A percentile compares a stretch with the other conserved stretches of the same genome.
phyloP scores from a whole-genome alignment of 2,113 vertebrate species.

The Pelusios castaneus region DNA sequence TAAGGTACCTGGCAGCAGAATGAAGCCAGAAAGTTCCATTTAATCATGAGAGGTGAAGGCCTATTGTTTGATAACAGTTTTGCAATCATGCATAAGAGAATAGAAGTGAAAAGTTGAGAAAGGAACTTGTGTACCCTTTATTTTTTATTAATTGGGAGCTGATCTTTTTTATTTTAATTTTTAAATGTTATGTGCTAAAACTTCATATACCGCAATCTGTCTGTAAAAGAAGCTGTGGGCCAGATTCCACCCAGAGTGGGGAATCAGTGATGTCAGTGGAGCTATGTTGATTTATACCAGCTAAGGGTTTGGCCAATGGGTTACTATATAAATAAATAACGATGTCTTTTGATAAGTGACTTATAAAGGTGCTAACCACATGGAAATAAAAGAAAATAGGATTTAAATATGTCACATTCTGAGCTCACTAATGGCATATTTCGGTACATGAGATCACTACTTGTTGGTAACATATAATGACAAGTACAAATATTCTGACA shows the following conservation, averaged over 20 bases:
- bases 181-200: neutral
- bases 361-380: neutral
- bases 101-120: neutral
- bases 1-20: neutral
- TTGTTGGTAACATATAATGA: fast-evolving
- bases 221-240: neutral
- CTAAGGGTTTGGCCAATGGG: neutral
- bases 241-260: neutral
- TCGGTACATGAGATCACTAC: no score
- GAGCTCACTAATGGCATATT: neutral
- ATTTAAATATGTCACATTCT: neutral
- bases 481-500: neutral
- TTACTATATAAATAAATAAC: neutral
- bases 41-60: neutral
- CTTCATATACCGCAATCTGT: fast-evolving
- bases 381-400: neutral
- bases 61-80: neutral
- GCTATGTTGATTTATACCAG: neutral
- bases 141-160: neutral
- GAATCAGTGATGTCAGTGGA: neutral
- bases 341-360: neutral
- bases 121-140: neutral
- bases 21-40: neutral
- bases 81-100: neutral
- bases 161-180: neutral